A percentile compares a stretch with the other conserved stretches of the same genome.
Evolutionary conservation across 2,888 invertebrate species (phyloP).

Genomic region (Monopis laevigella): DNA sequence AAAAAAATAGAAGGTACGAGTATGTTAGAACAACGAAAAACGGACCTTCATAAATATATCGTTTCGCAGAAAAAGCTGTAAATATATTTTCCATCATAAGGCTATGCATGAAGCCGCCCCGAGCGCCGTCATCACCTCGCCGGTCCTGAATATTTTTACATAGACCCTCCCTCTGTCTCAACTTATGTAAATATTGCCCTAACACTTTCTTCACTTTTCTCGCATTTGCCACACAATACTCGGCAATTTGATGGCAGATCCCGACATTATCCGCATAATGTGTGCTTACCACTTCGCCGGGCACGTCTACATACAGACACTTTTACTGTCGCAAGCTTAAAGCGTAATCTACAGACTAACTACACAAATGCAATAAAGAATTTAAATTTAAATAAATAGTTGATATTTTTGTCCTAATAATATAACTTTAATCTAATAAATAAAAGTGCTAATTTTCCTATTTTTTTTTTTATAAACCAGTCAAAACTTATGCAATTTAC

Average conservation of each 20-base stretch:
- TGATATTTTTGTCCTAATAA: too few relatives aligned
- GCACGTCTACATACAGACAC: not conserved
- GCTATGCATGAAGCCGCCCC: constrained; percentile 49
- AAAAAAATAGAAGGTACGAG: too few relatives aligned
- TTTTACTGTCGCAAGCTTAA: too few relatives aligned
- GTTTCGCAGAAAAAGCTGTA: constrained; percentile 43
- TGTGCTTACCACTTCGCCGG: constrained; percentile 23
- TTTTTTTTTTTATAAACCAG: too few relatives aligned
- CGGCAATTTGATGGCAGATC: constrained; percentile 57
- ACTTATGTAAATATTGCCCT: constrained; percentile 63
- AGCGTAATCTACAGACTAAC: too few relatives aligned
- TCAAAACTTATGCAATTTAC: too few relatives aligned
- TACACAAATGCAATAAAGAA: too few relatives aligned
- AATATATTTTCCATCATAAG: constrained; percentile 59
- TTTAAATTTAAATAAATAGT: too few relatives aligned
- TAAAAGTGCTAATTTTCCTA: too few relatives aligned
- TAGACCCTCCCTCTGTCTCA: constrained; percentile 55
- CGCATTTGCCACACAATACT: constrained; percentile 60
- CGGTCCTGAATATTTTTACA: constrained; percentile 54
- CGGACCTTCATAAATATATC: constrained; percentile 47
- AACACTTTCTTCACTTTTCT: constrained; percentile 63
- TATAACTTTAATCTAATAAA: too few relatives aligned
- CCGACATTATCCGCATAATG: constrained; percentile 49
- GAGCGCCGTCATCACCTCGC: constrained; percentile 58
- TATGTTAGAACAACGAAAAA: not conserved